Conservation (phyloP, 2,888 invertebrate genomes). For the Macrosiphum euphorbiae region DNA sequence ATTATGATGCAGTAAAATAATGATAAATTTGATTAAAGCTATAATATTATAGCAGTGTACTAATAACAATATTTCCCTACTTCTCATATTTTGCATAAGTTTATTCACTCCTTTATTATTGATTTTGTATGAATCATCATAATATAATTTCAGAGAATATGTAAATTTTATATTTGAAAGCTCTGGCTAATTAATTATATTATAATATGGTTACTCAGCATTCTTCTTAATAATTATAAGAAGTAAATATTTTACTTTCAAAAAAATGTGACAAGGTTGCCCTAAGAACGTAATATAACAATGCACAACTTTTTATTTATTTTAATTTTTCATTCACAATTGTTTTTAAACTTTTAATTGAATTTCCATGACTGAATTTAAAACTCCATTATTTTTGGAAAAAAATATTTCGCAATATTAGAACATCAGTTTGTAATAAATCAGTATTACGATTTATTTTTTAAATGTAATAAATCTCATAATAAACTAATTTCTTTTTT, state of each 20-base stretch:
- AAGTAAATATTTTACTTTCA: no score
- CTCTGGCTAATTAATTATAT: background rate
- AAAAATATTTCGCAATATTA: background rate
- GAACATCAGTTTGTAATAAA: no score
- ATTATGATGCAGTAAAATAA: background rate
- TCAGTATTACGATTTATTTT: no score
- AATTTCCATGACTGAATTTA: background rate
- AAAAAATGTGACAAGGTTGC: background rate
- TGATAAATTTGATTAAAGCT: background rate
- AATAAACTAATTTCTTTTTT: no score
- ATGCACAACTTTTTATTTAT: background rate
- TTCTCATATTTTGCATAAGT: background rate
- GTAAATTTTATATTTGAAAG: background rate
- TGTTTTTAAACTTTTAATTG: no score
- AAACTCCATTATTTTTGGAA: background rate
- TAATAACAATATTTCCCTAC: background rate
- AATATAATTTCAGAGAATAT: background rate
- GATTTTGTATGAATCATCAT: background rate
- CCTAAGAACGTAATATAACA: background rate
- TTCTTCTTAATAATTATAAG: background rate
- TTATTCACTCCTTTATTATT: background rate
- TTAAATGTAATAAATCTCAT: no score
- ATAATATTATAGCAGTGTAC: background rate
- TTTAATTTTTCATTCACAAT: background rate
- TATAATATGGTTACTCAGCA: background rate